phyloP scores from a whole-genome alignment of 2,888 invertebrate genomes.

The Melanotus villosus region DNA sequence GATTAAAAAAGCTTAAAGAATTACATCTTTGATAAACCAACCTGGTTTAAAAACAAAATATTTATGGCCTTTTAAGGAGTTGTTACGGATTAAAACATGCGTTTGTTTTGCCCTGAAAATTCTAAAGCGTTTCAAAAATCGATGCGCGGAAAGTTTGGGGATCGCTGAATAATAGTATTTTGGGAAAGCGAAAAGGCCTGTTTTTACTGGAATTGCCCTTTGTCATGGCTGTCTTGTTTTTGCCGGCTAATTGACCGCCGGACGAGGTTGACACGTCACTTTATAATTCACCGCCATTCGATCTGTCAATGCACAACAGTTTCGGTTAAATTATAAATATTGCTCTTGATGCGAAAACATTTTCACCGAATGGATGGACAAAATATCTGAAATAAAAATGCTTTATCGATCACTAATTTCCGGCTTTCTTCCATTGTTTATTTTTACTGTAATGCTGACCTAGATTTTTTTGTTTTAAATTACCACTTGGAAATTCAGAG shows the following conservation, averaged over 20 bases:
- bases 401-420: not conserved
- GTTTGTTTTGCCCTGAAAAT: no score
- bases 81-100: no score
- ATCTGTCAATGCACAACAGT: slow-evolving; percentile 58
- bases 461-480: no score
- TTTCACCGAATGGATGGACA: slow-evolving; percentile 4
- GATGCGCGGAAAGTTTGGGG: no score
- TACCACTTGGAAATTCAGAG: no score
- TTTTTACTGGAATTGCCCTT: slow-evolving; percentile 35
- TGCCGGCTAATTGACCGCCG: slow-evolving; percentile 63
- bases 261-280: slow-evolving; percentile 62
- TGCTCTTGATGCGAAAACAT: slow-evolving; percentile 25
- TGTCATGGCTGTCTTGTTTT: slow-evolving; percentile 57
- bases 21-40: no score
- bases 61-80: no score
- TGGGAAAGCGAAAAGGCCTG: slow-evolving; percentile 29
- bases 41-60: no score
- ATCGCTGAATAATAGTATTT: slow-evolving; percentile 19
- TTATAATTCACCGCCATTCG: slow-evolving; percentile 63
- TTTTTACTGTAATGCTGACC: no score
- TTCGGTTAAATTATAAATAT: slow-evolving; percentile 53
- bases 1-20: no score
- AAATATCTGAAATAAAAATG: slow-evolving; percentile 10
- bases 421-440: not conserved
- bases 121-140: no score